phyloP scores from a whole-genome alignment of 2,797 vertebrate genomes.

The Sebastes diploproa region DNA sequence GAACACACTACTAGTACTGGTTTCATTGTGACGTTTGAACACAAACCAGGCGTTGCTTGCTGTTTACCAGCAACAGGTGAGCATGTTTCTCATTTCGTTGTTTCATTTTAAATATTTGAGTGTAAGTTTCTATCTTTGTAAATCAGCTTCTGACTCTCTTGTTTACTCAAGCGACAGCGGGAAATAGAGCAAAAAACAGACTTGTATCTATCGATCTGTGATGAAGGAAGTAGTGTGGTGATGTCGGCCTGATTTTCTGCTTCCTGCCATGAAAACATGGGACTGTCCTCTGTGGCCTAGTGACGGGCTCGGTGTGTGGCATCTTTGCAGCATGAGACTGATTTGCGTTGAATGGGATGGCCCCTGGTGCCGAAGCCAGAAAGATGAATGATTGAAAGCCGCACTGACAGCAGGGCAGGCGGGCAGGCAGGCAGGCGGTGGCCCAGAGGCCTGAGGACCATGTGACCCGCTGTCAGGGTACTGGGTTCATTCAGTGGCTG shows the following conservation, averaged over 20 bases:
- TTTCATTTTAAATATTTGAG: conserved; percentile 9
- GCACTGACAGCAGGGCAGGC: conserved; percentile 65
- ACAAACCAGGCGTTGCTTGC: conserved; percentile 16
- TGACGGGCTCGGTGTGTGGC: conserved; percentile 60
- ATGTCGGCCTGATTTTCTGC: conserved; percentile 60
- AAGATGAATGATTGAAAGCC: conserved; percentile 82
- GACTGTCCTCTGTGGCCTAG: conserved; percentile 50
- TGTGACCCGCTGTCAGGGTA: conserved; percentile 84
- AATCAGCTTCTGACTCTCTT: conserved; percentile 16
- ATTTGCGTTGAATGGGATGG: conserved; percentile 78
- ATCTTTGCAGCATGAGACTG: conserved; percentile 68
- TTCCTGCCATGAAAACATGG: conserved; percentile 62
- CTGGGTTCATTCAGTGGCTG: conserved; percentile 85
- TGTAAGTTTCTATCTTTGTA: conserved; percentile 7
- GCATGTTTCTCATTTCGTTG: not conserved
- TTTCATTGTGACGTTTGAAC: conserved; percentile 37
- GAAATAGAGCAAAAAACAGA: conserved; percentile 44
- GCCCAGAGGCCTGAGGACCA: conserved; percentile 75
- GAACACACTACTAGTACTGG: conserved; percentile 9
- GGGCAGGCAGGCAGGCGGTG: conserved; percentile 63
- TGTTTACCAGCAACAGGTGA: conserved; percentile 41
- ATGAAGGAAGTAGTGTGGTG: conserved; percentile 62
- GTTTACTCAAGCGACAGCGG: conserved; percentile 11
- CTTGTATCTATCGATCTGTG: conserved; percentile 54
- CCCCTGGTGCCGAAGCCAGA: conserved; percentile 54